phyloP scores from a whole-genome alignment of 64 coral and sea anemone genomes.

The Dendronephthya gigantea region DNA sequence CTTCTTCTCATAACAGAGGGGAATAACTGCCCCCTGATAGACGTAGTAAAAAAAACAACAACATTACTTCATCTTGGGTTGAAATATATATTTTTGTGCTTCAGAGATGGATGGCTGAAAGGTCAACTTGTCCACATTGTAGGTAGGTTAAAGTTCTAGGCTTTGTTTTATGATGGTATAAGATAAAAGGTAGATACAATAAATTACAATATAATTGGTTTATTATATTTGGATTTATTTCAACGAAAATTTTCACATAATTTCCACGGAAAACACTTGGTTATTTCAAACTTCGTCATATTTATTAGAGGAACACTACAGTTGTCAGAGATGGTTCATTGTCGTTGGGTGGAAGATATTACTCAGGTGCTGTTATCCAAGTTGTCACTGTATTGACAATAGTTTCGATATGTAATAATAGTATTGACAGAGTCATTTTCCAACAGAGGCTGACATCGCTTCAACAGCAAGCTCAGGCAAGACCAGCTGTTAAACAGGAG shows the following conservation, averaged over 20 bases:
- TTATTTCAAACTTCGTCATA: neutral
- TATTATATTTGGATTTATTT: too few species aligned
- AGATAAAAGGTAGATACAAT: neutral
- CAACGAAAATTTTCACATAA: too few species aligned
- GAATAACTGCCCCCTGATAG: too few species aligned
- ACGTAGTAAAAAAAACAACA: too few species aligned
- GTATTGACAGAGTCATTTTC: neutral
- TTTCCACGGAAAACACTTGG: too few species aligned
- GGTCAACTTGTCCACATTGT: constrained; percentile 95
- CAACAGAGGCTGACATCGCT: neutral
- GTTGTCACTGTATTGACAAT: too few species aligned
- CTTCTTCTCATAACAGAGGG: too few species aligned
- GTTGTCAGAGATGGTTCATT: constrained; percentile 89
- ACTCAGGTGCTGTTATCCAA: constrained; percentile 69
- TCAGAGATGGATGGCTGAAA: constrained; percentile 88
- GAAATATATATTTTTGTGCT: constrained; percentile 10
- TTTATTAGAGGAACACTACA: constrained; percentile 57
- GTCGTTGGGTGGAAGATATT: constrained; percentile 98
- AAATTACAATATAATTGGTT: neutral
- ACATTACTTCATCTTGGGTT: too few species aligned
- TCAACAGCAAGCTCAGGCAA: neutral
- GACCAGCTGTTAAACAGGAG: constrained; percentile 35
- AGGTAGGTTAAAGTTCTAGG: constrained; percentile 29
- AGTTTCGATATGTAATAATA: too few species aligned
- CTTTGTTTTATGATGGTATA: too few species aligned